These are phyloP conservation scores for Montifringilla adamsi DNA, from an alignment of 2,113 vertebrate genomes.

Conservation along the genomic window DNA sequence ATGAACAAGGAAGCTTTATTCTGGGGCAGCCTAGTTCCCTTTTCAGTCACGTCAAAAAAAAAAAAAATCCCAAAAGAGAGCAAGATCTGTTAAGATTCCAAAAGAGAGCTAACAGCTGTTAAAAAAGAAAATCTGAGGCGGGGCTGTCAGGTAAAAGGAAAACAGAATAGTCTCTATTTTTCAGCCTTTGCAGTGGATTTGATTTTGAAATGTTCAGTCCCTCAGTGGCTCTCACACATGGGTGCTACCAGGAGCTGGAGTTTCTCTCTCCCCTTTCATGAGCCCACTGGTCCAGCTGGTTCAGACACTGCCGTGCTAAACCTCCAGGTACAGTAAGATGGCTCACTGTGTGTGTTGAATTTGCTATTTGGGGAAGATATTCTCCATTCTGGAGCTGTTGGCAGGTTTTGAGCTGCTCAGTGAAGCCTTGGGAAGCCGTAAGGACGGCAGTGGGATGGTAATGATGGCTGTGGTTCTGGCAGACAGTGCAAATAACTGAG, in stretches of 20 bases:
- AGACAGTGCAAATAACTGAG: not conserved
- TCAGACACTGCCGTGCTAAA: not conserved
- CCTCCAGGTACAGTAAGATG: not conserved
- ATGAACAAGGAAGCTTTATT: not conserved
- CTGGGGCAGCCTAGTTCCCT: not conserved
- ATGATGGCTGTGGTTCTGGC: not conserved
- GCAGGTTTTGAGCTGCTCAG: not conserved
- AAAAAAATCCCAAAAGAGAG: not conserved
- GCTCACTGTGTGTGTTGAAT: not conserved
- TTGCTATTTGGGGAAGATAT: not conserved
- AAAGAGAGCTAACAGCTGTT: not conserved
- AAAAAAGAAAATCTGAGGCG: not conserved
- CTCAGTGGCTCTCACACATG: not conserved
- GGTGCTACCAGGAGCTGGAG: not conserved
- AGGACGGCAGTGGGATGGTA: not conserved
- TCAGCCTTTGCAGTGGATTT: not conserved
- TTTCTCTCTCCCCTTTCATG: not conserved
- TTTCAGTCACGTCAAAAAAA: rapidly evolving
- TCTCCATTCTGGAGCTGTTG: not conserved
- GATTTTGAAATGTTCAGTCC: not conserved
- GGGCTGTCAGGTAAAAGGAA: not conserved
- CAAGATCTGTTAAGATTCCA: not conserved
- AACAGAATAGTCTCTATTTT: not conserved
- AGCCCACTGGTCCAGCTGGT: not conserved
- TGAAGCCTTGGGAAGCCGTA: not conserved